Percentiles rank a stretch among this genome's conserved stretches.
These are phyloP conservation scores for Cetonia aurata DNA, from an alignment of 2,888 invertebrate genomes.

Conservation along the genomic window DNA sequence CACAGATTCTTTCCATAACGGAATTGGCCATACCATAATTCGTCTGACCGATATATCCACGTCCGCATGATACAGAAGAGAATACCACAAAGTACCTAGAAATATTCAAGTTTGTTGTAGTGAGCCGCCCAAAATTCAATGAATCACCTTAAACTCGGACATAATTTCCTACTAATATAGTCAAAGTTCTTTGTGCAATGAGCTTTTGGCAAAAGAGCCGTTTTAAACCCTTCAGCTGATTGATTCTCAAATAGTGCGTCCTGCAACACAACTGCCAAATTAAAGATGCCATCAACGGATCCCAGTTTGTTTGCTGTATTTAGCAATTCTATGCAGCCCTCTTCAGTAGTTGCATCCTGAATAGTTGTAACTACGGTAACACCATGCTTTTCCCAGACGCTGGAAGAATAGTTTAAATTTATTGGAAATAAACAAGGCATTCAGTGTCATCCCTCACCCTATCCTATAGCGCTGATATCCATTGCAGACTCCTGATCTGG, in stretches of 20 bases:
- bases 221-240: conserved; percentile 75
- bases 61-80: conserved; percentile 91
- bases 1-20: conserved; percentile 88
- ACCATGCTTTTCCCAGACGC: conserved; percentile 79
- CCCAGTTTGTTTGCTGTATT: conserved; percentile 74
- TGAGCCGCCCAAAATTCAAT: neutral
- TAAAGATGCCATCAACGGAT: conserved; percentile 87
- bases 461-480: conserved; percentile 86
- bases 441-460: conserved; percentile 65
- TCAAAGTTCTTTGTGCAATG: conserved; percentile 82
- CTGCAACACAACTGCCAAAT: conserved; percentile 84
- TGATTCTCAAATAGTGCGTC: conserved; percentile 85
- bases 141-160: conserved; percentile 42
- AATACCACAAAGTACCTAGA: conserved; percentile 86
- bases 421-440: neutral
- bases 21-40: conserved; percentile 93
- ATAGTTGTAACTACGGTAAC: conserved; percentile 77
- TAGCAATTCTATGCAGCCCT: conserved; percentile 79
- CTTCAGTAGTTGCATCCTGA: conserved; percentile 76
- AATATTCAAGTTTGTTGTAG: neutral
- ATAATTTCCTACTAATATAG: conserved; percentile 64
- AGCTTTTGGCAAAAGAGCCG: conserved; percentile 82
- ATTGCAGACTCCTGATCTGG: conserved; percentile 81
- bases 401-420: conserved; percentile 54
- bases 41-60: conserved; percentile 92